Conservation (phyloP, 64 coral and sea anemone species). For the Acropora yongei region DNA sequence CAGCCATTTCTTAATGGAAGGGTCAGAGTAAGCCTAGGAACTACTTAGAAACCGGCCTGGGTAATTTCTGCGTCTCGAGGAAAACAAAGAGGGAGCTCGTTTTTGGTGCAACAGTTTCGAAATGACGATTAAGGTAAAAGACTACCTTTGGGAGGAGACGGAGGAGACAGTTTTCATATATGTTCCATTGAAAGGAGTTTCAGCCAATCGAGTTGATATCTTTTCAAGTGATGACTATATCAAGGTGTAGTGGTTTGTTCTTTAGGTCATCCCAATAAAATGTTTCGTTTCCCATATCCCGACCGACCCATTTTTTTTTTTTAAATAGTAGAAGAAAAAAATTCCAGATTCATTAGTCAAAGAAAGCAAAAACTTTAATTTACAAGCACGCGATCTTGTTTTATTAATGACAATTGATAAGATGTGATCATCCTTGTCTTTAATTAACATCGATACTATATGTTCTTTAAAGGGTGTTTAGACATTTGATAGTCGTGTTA, state of each 20-base stretch:
- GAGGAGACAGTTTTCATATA: constrained; percentile 75
- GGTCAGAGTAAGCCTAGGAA: constrained; percentile 32
- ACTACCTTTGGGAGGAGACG: constrained; percentile 92
- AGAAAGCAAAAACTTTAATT: too few relatives aligned
- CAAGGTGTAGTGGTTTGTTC: constrained; percentile 59
- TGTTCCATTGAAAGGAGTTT: constrained; percentile 92
- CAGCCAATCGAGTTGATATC: constrained; percentile 83
- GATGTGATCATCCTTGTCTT: too few relatives aligned
- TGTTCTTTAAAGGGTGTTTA: too few relatives aligned
- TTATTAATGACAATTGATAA: too few relatives aligned
- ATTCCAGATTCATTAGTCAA: too few relatives aligned
- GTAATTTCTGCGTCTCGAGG: background rate
- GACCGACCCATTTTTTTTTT: too few relatives aligned
- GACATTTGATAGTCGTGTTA: too few relatives aligned
- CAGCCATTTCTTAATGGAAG: constrained; percentile 25
- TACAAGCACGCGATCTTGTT: too few relatives aligned
- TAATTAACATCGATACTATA: too few relatives aligned
- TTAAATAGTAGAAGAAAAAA: too few relatives aligned
- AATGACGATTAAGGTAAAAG: constrained; percentile 94
- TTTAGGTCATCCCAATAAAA: too few relatives aligned
- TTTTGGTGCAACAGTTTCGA: background rate
- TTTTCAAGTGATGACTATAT: constrained; percentile 94
- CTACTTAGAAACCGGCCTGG: constrained; percentile 59
- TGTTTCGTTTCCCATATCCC: too few relatives aligned
- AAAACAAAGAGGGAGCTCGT: background rate